Percentiles rank a stretch among this genome's conserved stretches.
phyloP scores from a whole-genome alignment of 2,888 invertebrate species.

The Andrena dorsata region DNA sequence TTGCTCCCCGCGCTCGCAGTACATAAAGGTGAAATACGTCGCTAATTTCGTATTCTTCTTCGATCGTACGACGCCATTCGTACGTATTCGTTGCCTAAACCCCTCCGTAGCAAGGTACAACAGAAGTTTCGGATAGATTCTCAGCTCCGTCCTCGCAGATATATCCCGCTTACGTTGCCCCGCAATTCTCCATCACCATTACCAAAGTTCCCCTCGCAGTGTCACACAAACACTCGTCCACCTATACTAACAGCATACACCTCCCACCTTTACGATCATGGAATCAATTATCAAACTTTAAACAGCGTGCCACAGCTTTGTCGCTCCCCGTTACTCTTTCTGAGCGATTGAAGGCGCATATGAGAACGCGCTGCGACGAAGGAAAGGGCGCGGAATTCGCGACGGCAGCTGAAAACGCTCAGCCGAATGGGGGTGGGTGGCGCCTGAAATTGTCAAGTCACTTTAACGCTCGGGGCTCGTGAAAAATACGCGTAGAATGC shows the following conservation, averaged over 20 bases:
- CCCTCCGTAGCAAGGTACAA: neutral
- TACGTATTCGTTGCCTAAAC: neutral
- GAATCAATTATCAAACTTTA: neutral
- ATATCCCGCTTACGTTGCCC: neutral
- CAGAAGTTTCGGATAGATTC: neutral
- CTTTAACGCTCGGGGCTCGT: slow-evolving; percentile 45
- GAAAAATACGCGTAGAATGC: slow-evolving; percentile 55
- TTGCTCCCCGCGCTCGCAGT: slow-evolving; percentile 16
- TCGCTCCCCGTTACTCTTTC: neutral
- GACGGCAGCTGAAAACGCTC: slow-evolving; percentile 34
- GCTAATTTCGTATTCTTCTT: slow-evolving; percentile 49
- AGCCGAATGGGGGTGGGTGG: neutral
- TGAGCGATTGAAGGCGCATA: slow-evolving; percentile 21
- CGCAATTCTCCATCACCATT: slow-evolving; percentile 4
- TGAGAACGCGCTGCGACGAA: neutral
- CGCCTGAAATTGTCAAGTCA: slow-evolving; percentile 55
- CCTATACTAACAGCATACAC: no score
- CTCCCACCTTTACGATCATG: neutral
- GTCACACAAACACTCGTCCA: neutral
- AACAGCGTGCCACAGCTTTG: neutral
- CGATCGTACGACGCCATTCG: slow-evolving; percentile 12
- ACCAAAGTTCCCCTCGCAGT: neutral
- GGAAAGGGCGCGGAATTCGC: slow-evolving; percentile 27
- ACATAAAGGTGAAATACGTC: slow-evolving; percentile 24
- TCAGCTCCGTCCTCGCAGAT: neutral